Percentiles rank a stretch among this genome's conserved stretches.
phyloP scores from a whole-genome alignment of 2,888 invertebrate genomes.

The Tipula lateralis region DNA sequence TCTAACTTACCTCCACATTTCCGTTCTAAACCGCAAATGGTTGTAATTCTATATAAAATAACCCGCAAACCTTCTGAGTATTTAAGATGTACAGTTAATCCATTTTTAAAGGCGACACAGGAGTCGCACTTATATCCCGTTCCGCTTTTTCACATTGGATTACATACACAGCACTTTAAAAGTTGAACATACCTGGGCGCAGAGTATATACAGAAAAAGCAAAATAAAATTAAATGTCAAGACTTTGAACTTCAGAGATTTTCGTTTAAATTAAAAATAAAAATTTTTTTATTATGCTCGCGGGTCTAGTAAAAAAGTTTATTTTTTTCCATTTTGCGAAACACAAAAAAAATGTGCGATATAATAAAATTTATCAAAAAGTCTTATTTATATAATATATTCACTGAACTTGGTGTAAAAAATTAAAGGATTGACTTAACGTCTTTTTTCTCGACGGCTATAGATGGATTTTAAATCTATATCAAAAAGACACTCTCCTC shows the following conservation, averaged over 20 bases:
- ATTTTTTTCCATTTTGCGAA: neutral
- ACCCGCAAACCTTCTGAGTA: no score
- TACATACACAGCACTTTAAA: no score
- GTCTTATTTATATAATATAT: neutral
- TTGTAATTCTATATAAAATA: no score
- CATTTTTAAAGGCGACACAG: no score
- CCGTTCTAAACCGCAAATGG: no score
- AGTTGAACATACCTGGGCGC: neutral
- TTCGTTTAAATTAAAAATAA: neutral
- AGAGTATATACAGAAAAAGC: neutral
- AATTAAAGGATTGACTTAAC: neutral
- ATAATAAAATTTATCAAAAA: neutral
- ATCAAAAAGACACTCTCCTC: neutral
- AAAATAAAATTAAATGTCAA: neutral
- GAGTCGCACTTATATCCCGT: no score
- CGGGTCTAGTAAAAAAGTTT: constrained; percentile 1
- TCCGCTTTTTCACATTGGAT: no score
- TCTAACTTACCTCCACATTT: no score
- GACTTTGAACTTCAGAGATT: neutral
- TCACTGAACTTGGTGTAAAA: neutral
- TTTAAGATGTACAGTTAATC: neutral
- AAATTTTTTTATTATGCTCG: neutral
- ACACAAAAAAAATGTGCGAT: no score
- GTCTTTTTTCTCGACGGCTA: neutral
- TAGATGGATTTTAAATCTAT: neutral